Conservation (phyloP, 2,888 invertebrate genomes). For the Heliconius ismenius region DNA sequence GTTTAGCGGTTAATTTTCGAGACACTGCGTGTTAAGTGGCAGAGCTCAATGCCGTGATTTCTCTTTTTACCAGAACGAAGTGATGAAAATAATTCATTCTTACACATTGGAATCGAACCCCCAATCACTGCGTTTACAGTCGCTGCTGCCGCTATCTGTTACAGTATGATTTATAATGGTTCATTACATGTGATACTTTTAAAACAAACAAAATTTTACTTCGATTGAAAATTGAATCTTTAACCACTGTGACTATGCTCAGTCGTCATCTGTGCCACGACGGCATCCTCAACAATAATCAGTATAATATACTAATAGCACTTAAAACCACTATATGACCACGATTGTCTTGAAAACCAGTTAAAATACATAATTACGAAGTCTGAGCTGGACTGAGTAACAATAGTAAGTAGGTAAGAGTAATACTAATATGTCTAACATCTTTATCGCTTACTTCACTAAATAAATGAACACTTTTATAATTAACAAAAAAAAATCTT, state of each 20-base stretch:
- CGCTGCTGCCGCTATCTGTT: neutral
- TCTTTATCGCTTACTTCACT: slow-evolving; percentile 2
- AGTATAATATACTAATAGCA: neutral
- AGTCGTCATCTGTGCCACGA: neutral
- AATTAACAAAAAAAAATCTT: slow-evolving; percentile 23
- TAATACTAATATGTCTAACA: slow-evolving; percentile 8
- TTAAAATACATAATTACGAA: neutral
- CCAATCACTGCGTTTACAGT: no score
- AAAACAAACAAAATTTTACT: neutral
- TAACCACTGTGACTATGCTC: neutral
- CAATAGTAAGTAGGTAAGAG: neutral
- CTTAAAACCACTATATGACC: neutral
- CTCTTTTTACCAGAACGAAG: no score
- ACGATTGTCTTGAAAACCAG: neutral
- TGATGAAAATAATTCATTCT: no score
- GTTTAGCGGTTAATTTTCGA: no score
- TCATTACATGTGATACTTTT: neutral
- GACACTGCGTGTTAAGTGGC: no score
- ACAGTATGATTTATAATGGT: neutral
- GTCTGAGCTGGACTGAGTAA: neutral
- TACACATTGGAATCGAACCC: no score
- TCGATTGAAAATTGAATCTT: no score
- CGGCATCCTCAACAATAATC: neutral
- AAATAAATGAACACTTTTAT: no score
- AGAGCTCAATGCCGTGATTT: no score